Conservation (phyloP, 2,113 vertebrate genomes). For the Lepisosteus osseus region DNA sequence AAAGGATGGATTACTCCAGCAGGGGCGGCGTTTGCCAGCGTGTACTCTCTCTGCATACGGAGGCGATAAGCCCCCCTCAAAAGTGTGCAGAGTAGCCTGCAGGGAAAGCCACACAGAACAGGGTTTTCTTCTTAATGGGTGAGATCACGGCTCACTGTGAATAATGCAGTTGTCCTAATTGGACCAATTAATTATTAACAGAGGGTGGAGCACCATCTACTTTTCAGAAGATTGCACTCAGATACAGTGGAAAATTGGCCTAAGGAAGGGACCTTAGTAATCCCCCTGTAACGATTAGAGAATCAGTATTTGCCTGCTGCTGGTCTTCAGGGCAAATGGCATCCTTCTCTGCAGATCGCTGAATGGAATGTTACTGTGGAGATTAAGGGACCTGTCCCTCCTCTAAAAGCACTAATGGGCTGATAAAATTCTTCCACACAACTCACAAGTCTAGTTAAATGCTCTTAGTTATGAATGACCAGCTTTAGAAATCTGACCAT, state of each 20-base stretch:
- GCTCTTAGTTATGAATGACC: too few relatives aligned
- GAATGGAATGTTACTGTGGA: not conserved
- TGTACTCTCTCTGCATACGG: not conserved
- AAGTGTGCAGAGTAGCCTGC: not conserved
- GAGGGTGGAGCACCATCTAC: conserved; percentile 39
- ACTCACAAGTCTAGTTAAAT: not conserved
- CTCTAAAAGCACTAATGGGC: not conserved
- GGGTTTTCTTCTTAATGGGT: conserved; percentile 45
- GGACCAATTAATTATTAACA: conserved; percentile 77
- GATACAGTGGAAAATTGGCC: not conserved
- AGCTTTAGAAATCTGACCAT: too few relatives aligned
- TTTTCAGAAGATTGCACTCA: conserved; percentile 37
- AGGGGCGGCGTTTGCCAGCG: not conserved
- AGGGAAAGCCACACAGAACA: conserved; percentile 32
- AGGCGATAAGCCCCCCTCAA: not conserved
- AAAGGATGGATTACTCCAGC: too few relatives aligned
- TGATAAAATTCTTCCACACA: not conserved
- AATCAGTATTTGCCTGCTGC: not conserved
- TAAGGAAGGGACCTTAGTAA: conserved; percentile 8
- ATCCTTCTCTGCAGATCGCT: conserved; percentile 1
- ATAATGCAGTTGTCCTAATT: conserved; percentile 72
- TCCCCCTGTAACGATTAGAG: conserved; percentile 29
- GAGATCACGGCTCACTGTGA: conserved; percentile 67
- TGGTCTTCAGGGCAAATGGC: not conserved
- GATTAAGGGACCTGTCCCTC: conserved; percentile 7